phyloP scores from a whole-genome alignment of 2,113 vertebrate genomes.

The Camelus bactrianus region DNA sequence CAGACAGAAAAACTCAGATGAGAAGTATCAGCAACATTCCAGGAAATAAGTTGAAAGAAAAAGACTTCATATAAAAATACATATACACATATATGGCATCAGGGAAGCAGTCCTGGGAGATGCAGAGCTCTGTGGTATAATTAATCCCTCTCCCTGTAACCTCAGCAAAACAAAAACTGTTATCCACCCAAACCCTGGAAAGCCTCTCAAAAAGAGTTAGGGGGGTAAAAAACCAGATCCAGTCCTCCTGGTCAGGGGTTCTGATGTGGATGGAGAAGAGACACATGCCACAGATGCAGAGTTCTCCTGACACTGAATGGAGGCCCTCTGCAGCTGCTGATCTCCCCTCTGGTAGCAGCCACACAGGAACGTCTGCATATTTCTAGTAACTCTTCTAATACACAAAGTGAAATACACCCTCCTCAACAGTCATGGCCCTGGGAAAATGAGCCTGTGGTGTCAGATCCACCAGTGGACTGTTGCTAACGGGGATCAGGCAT shows the following conservation, averaged over 20 bases:
- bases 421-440: background rate
- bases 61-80: background rate
- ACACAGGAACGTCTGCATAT: background rate
- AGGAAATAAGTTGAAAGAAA: background rate
- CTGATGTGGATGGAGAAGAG: background rate
- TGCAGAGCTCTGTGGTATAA: background rate
- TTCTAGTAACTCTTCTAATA: background rate
- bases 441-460: background rate
- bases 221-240: background rate
- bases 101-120: background rate
- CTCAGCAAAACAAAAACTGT: background rate
- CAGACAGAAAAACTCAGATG: background rate
- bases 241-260: background rate
- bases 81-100: background rate
- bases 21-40: background rate
- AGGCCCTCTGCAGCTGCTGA: background rate
- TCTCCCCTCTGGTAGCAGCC: background rate
- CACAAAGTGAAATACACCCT: background rate
- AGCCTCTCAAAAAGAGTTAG: background rate
- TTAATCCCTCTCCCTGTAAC: background rate
- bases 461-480: accelerated
- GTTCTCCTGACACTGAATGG: background rate
- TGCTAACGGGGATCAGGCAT: background rate
- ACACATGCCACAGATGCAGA: background rate
- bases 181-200: background rate